Evolutionary conservation across 2,888 invertebrate genomes (phyloP), one percentile per base, ranked within the genome.

Genomic region (Diarsia dahlii): DNA sequence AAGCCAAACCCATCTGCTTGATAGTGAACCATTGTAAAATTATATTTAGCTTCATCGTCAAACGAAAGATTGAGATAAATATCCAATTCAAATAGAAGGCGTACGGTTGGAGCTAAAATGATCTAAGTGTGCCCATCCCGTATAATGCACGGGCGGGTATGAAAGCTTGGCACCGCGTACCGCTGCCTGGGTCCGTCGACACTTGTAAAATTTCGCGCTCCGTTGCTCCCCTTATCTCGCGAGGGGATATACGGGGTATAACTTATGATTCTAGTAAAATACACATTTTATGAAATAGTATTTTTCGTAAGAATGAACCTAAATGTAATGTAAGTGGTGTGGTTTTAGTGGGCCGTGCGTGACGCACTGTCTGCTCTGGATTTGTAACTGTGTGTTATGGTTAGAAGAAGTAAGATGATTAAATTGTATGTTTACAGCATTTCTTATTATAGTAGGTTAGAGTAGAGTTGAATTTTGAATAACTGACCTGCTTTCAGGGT

Each of bases 141-240:
- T 78, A 74, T 87, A 82, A 77, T 79, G 71, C 78, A 66, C 54
- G 77, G 72, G 23, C 46, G 80, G 78, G 77, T 67, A 62, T 63
- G 58, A 64, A 64, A 64, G 73, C 70, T 50, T 54, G 68, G 71
- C 71, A 52, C 64, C 63, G 48, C 48, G 23, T 39, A n/a, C 23
- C 62, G 64, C 28, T 63, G 54, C 50, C 65, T 65, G 76, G 76
- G 76, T 74, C 87, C 89, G 86, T 88, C 90, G 91, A 92, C 94
- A 94, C 93, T 94, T 93, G 95, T 93, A 92, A 93, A 92, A 95
- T 95, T 94, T 94, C 94, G 92, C 93, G 94, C 92, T 90, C 88
- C 88, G 91, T 90, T 92, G 91, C 81, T 74, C 88, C 78, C 86
- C 90, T 90, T 93, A 92, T 93, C 92, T 90, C 84, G 85, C 89